Evolutionary conservation across 1,140 invertebrate genomes (phyloP).

Genomic region (Tetramorium alpestre): DNA sequence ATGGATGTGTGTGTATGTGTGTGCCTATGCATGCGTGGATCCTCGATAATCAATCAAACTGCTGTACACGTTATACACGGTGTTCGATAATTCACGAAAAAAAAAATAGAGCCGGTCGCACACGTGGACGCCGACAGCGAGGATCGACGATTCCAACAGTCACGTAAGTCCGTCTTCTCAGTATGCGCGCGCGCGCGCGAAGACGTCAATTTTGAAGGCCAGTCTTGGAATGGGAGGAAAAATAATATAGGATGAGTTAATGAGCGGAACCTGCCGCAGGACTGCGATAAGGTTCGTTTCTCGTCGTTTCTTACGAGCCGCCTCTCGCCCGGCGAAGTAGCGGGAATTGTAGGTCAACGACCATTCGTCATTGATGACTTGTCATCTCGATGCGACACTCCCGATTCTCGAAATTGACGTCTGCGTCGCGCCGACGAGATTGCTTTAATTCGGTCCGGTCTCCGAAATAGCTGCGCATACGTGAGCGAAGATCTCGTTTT

Average conservation of each 20-base stretch:
- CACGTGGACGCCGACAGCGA: background rate
- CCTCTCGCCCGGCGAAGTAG: constrained; percentile 25
- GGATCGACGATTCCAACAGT: background rate
- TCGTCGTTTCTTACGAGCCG: background rate
- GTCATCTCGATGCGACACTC: background rate
- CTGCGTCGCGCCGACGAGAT: background rate
- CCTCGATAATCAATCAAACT: background rate
- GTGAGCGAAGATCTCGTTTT: background rate
- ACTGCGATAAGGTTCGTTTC: background rate
- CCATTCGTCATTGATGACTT: constrained; percentile 3
- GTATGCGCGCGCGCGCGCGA: background rate
- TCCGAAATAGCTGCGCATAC: background rate
- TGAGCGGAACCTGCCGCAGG: background rate
- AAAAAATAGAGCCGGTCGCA: background rate
- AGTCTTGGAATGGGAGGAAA: background rate
- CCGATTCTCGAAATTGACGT: constrained; percentile 20
- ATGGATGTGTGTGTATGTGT: background rate
- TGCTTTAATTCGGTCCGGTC: background rate
- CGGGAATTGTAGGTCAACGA: constrained; percentile 43
- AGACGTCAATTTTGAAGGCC: constrained; percentile 18
- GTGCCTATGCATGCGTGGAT: background rate
- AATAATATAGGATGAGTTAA: background rate
- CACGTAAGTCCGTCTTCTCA: background rate
- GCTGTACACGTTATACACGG: background rate
- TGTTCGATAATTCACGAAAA: background rate